phyloP scores from a whole-genome alignment of 2,113 vertebrate genomes.

The Apteryx mantelli region DNA sequence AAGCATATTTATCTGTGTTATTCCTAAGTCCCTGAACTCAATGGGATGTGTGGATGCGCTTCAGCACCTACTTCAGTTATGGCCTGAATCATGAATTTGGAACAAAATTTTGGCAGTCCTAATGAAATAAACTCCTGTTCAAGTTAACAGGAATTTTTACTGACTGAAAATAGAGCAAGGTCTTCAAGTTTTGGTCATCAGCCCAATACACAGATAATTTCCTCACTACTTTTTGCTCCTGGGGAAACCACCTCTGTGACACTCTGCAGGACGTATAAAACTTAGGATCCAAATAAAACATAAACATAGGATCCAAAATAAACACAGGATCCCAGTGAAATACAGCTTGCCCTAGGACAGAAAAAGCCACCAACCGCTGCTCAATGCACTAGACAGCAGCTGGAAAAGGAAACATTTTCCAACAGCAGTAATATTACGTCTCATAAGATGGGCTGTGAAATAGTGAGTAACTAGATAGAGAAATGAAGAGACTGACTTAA shows the following conservation, averaged over 20 bases:
- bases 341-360: neutral
- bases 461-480: neutral
- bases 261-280: neutral
- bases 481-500: neutral
- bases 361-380: neutral
- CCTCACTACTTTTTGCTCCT: neutral
- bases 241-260: neutral
- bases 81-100: neutral
- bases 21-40: neutral
- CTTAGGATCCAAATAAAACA: neutral
- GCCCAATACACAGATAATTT: neutral
- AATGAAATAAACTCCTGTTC: neutral
- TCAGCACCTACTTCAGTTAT: neutral
- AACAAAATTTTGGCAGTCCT: neutral
- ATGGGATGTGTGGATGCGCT: neutral
- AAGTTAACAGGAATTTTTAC: neutral
- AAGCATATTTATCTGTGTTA: neutral
- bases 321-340: neutral
- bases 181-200: neutral
- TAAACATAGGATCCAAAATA: neutral
- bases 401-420: neutral
- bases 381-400: neutral
- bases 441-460: neutral
- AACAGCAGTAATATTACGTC: neutral
- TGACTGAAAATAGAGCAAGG: neutral